Conservation (phyloP, 2,888 invertebrate species). For the Celastrina argiolus region DNA sequence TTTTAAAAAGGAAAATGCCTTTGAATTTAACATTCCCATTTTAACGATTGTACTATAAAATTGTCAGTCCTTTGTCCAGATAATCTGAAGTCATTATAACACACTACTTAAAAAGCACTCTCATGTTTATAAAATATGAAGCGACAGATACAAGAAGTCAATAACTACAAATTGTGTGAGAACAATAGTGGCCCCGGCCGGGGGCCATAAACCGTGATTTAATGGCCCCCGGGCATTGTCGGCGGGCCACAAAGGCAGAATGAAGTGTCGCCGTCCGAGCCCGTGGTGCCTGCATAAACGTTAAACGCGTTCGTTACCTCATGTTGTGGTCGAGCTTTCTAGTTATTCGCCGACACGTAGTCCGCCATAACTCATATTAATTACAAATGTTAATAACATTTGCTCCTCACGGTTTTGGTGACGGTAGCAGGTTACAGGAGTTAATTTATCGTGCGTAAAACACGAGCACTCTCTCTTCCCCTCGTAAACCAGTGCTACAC, state of each 20-base stretch:
- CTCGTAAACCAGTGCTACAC: too few relatives aligned
- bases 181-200: conserved; percentile 1
- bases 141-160: conserved; percentile 2
- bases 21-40: background rate
- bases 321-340: background rate
- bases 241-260: conserved; percentile 43
- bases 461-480: too few relatives aligned
- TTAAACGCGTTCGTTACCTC: background rate
- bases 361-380: background rate
- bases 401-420: too few relatives aligned
- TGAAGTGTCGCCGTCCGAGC: background rate
- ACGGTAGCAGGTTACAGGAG: too few relatives aligned
- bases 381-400: background rate
- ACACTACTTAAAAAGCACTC: conserved; percentile 1
- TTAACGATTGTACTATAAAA: background rate
- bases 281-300: background rate
- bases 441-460: too few relatives aligned
- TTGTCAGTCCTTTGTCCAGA: background rate
- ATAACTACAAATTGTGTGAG: conserved; percentile 12
- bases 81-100: background rate
- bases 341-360: conserved; percentile 7
- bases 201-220: conserved; percentile 9
- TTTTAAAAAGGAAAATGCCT: too few relatives aligned
- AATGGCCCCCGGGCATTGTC: conserved; percentile 26
- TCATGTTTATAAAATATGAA: conserved; percentile 7